These are phyloP conservation scores for Gavialis gangeticus DNA, from an alignment of 2,113 vertebrate genomes.

Conservation along the genomic window DNA sequence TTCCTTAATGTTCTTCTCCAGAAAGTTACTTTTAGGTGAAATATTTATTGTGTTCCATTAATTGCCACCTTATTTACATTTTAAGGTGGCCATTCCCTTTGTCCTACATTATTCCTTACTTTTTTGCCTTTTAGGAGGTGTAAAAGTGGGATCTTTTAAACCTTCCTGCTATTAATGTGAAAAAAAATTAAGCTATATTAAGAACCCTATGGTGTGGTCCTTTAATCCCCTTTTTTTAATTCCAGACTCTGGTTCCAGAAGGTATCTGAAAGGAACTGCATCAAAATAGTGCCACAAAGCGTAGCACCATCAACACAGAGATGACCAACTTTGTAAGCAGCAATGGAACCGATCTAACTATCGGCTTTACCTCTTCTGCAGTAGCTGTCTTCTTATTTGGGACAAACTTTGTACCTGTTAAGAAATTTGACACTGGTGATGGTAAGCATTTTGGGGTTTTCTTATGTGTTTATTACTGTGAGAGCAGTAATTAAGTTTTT, in stretches of 20 bases:
- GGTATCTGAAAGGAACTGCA: not conserved
- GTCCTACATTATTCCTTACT: not conserved
- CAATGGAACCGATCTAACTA: slow-evolving; percentile 74
- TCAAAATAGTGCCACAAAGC: not conserved
- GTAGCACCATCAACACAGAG: not conserved
- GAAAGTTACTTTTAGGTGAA: not conserved
- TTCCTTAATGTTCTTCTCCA: not conserved
- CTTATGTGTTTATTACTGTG: too few relatives aligned
- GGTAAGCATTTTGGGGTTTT: slow-evolving; percentile 74
- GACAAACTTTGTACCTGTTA: slow-evolving; percentile 91
- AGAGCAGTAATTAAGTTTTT: not conserved
- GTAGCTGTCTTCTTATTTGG: slow-evolving; percentile 86
- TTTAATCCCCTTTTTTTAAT: not conserved
- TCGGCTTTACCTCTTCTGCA: slow-evolving; percentile 82
- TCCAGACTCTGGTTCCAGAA: slow-evolving; percentile 52
- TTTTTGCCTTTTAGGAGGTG: not conserved
- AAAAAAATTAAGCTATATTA: not conserved
- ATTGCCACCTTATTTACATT: not conserved
- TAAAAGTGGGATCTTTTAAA: not conserved
- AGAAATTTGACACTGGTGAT: slow-evolving; percentile 89
- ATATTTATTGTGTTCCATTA: not conserved
- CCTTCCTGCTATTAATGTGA: too few relatives aligned
- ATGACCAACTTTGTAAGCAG: slow-evolving; percentile 46
- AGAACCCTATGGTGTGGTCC: not conserved
- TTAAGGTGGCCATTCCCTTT: not conserved